phyloP scores from a whole-genome alignment of 2,888 invertebrate species.

The Dichetophora obliterata region DNA sequence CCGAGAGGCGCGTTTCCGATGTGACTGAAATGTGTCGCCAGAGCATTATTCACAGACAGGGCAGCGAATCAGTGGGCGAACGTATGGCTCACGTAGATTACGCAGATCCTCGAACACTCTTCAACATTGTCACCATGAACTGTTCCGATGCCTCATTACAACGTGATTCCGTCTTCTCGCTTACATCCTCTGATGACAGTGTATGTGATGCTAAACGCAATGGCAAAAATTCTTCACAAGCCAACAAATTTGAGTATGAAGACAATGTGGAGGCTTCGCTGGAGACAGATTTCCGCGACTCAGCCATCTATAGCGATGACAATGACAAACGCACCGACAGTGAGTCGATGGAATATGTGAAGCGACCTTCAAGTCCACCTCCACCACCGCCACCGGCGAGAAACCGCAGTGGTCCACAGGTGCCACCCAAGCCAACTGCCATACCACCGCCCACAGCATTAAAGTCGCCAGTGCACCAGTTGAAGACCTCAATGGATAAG shows the following conservation, averaged over 20 bases:
- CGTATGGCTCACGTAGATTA: conserved; percentile 91
- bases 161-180: conserved; percentile 68
- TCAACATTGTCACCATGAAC: conserved; percentile 58
- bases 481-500: conserved; percentile 42
- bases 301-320: conserved; percentile 85
- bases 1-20: conserved; percentile 67
- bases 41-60: conserved; percentile 77
- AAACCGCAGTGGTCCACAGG: conserved; percentile 50
- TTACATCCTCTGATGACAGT: conserved; percentile 69
- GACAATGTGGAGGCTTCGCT: conserved; percentile 79
- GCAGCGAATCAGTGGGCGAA: conserved; percentile 86
- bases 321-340: conserved; percentile 64
- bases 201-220: conserved; percentile 60
- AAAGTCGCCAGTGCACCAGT: conserved; percentile 39
- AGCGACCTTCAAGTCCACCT: conserved; percentile 57
- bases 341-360: conserved; percentile 30
- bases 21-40: conserved; percentile 67
- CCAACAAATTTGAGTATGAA: conserved; percentile 80
- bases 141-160: conserved; percentile 61
- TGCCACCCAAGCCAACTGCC: conserved; percentile 57
- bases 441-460: conserved; percentile 43
- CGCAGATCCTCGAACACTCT: conserved; percentile 82
- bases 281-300: conserved; percentile 82
- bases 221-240: conserved; percentile 44
- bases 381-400: conserved; percentile 58